These are phyloP conservation scores for Phyllopteryx taeniolatus DNA, from an alignment of 2,113 vertebrate species.

Conservation along the genomic window DNA sequence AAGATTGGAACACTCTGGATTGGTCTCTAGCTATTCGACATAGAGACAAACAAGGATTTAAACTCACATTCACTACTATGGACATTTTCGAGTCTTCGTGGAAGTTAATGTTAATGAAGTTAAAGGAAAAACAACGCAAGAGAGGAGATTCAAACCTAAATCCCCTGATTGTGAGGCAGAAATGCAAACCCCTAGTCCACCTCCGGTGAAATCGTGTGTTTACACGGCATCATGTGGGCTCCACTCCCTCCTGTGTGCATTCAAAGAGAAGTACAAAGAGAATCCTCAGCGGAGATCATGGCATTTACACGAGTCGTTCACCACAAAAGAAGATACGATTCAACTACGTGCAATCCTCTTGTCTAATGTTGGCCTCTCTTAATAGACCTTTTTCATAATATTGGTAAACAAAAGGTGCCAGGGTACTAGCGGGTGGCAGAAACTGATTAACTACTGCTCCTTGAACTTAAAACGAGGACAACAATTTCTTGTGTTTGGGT, in stretches of 20 bases:
- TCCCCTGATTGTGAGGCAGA: neutral
- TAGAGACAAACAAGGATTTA: too few relatives aligned
- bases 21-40: neutral
- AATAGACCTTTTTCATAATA: neutral
- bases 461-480: neutral
- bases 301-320: slow-evolving; percentile 13
- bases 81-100: too few relatives aligned
- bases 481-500: too few relatives aligned
- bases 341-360: slow-evolving; percentile 2
- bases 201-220: slow-evolving; percentile 33
- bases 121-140: too few relatives aligned
- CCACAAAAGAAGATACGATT: slow-evolving; percentile 6
- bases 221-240: slow-evolving; percentile 21
- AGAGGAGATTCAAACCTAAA: neutral
- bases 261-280: slow-evolving; percentile 47
- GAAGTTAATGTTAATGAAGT: too few relatives aligned
- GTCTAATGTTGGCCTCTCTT: neutral
- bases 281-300: slow-evolving; percentile 7
- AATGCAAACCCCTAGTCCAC: neutral
- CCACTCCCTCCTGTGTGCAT: slow-evolving; percentile 18
- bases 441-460: neutral
- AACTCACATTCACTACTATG: too few relatives aligned
- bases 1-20: neutral
- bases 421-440: neutral
- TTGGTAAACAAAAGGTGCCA: neutral